phyloP scores from a whole-genome alignment of 37 sponge, comb jelly and placozoan genomes.

The Halichondria panicea region DNA sequence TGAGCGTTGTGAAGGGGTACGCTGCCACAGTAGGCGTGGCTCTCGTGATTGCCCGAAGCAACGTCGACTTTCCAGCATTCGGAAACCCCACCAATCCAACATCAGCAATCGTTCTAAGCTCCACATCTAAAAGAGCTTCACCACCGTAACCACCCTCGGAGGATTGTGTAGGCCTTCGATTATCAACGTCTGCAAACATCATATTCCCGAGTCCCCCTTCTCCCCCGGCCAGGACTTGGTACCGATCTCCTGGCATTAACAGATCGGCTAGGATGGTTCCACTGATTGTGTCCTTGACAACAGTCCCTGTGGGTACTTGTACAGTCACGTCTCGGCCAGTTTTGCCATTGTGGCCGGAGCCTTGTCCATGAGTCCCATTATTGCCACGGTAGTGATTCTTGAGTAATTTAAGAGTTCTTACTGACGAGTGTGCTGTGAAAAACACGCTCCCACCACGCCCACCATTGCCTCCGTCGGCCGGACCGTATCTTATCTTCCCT shows the following conservation, averaged over 20 bases:
- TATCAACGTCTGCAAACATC: conserved; percentile 26
- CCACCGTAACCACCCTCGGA: conserved; percentile 76
- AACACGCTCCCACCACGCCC: conserved; percentile 78
- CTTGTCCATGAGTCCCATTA: conserved; percentile 56
- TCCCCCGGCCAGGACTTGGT: conserved; percentile 75
- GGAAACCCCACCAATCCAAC: conserved; percentile 97
- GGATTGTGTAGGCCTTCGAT: conserved; percentile 22
- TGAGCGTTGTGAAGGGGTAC: conserved; percentile 98
- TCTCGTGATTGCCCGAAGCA: conserved; percentile 83
- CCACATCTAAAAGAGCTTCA: conserved; percentile 56
- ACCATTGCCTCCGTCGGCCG: conserved; percentile 89
- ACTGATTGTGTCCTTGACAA: conserved; percentile 52
- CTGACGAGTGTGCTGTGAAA: conserved; percentile 18
- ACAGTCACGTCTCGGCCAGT: conserved; percentile 54
- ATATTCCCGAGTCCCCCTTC: conserved; percentile 83
- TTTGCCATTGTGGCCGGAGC: conserved; percentile 49
- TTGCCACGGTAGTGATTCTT: conserved; percentile 53
- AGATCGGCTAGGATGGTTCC: conserved; percentile 76
- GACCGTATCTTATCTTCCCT: conserved; percentile 44
- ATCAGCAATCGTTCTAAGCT: conserved; percentile 94
- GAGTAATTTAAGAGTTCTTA: conserved; percentile 43
- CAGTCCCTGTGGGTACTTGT: conserved; percentile 89
- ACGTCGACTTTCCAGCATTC: conserved; percentile 97
- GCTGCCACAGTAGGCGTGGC: conserved; percentile 91
- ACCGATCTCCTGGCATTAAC: conserved; percentile 19